Evolutionary conservation across 2,113 vertebrate genomes (phyloP).

Genomic region (Platanista minor): DNA sequence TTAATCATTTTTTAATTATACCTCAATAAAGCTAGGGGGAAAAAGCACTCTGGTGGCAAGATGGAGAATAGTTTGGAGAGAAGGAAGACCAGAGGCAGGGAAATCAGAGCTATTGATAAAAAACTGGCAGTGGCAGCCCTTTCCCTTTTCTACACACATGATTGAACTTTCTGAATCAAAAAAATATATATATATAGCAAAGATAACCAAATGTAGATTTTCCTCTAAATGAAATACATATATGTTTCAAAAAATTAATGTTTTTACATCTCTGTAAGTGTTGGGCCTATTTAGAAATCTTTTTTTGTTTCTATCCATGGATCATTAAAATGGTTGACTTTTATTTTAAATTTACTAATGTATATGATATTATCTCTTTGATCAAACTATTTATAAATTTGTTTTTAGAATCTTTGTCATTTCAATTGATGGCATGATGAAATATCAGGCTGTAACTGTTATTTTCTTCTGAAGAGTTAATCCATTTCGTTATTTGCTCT

Average conservation of each 20-base stretch:
- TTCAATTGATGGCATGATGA: slow-evolving; percentile 2
- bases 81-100: not conserved
- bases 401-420: not conserved
- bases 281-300: not conserved
- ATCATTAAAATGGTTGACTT: not conserved
- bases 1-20: slow-evolving; percentile 1
- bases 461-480: slow-evolving; percentile 38
- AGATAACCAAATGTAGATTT: not conserved
- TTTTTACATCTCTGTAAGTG: not conserved
- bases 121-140: not conserved
- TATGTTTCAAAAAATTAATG: not conserved
- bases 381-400: slow-evolving; percentile 34
- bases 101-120: not conserved
- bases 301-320: not conserved
- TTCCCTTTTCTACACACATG: not conserved
- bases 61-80: not conserved
- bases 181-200: not conserved
- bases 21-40: not conserved
- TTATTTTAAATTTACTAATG: slow-evolving; percentile 35
- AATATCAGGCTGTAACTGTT: not conserved
- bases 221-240: not conserved
- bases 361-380: not conserved
- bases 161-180: not conserved
- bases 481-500: slow-evolving; percentile 40
- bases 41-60: not conserved